Evolutionary conservation across 2,888 invertebrate species (phyloP).

Genomic region (Lydus trimaculatus): DNA sequence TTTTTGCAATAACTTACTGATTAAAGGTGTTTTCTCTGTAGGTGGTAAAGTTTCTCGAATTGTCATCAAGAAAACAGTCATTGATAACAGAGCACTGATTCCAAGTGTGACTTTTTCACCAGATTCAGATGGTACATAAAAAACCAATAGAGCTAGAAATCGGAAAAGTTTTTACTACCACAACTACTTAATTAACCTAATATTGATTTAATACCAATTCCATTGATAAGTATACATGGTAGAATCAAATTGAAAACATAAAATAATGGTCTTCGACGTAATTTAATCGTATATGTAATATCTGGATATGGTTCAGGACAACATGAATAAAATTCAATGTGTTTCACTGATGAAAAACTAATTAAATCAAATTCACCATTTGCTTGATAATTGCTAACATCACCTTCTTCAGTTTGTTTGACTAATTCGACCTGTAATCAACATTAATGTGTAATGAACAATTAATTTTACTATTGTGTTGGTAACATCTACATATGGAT

Average conservation of each 20-base stretch:
- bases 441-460: no score
- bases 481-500: not conserved
- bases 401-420: slow-evolving; percentile 81
- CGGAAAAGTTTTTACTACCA: not conserved
- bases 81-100: slow-evolving; percentile 85
- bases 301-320: slow-evolving; percentile 86
- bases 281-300: slow-evolving; percentile 80
- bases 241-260: slow-evolving; percentile 87
- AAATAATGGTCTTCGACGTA: slow-evolving; percentile 80
- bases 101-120: slow-evolving; percentile 89
- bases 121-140: slow-evolving; percentile 88
- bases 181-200: not conserved
- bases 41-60: slow-evolving; percentile 86
- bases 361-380: slow-evolving; percentile 89
- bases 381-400: slow-evolving; percentile 88
- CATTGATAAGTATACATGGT: slow-evolving; percentile 85
- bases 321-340: slow-evolving; percentile 80
- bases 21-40: slow-evolving; percentile 85
- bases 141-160: slow-evolving; percentile 76
- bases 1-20: slow-evolving; percentile 69
- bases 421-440: slow-evolving; percentile 72
- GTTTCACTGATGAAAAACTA: slow-evolving; percentile 75
- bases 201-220: slow-evolving; percentile 69
- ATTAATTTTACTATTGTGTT: no score
- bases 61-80: slow-evolving; percentile 90